Base-by-base conservation (phyloP, 2,888 invertebrate species). In the Crocallis elinguaria region DNA sequence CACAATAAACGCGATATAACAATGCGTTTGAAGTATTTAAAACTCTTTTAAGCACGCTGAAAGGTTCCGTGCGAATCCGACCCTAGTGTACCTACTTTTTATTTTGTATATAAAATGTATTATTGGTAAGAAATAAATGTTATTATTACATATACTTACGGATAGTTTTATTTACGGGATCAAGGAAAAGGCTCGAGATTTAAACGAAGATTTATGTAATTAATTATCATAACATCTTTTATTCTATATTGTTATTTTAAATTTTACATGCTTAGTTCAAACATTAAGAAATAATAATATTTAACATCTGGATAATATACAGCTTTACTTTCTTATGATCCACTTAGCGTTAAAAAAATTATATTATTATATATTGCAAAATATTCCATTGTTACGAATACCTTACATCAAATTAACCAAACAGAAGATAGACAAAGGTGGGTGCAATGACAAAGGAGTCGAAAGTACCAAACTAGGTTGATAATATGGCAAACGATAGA, bases 221-320 rank as follows among this genome's bases (percentile, higher is more conserved):
- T 91, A 90, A 88, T 91, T 90, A 90, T 91, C 82, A 84, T 91
- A 91, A 89, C 91, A 92, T 89, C 88, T 90, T 90, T 90, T 90
- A 90, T 90, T 90, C 88, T 90, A 90, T 91, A 91, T 90, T 91
- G 87, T 88, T 88, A 89, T 89, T 88, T 89, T 88, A 85, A 90
- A 90, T 91, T 91, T 90, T 90, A 90, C 90, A 90, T 90, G 89
- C 90, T 91, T 90, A 89, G 84, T 85, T 88, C 82, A 89, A 90
- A 90, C 89, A 90, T 89, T 88, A 88, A 84, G 89, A 89, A 86
- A 84, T 84, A 89, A 88, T 88, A 89, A 89, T 91, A 89, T 88
- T 88, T 87, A 88, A 91, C 91, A 91, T 89, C 86, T 89, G 87
- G 77, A 88, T 88, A 91, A 88, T 90, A 89, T 89, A 90, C 89